A percentile compares a stretch with the other conserved stretches of the same genome.
phyloP scores from a whole-genome alignment of 2,888 invertebrate species.

The Octodonta nipae region DNA sequence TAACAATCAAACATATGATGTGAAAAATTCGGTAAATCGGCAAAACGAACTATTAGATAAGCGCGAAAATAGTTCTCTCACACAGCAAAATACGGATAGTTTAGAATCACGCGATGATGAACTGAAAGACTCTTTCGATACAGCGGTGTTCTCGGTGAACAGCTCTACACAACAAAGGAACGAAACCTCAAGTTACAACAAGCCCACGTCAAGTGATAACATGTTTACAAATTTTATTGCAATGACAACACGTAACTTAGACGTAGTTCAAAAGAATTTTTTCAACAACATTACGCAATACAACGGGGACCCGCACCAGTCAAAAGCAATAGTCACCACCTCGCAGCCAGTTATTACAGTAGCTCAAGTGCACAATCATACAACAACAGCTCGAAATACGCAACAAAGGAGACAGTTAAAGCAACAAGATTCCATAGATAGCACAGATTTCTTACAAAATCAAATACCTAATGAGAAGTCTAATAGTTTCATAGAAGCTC shows the following conservation, averaged over 20 bases:
- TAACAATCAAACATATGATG: slow-evolving; percentile 14
- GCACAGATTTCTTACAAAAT: slow-evolving; percentile 10
- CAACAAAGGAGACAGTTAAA: slow-evolving; percentile 31
- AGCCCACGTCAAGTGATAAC: slow-evolving; percentile 14
- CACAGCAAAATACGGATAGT: slow-evolving; percentile 39
- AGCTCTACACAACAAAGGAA: slow-evolving; percentile 32
- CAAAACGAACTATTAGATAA: slow-evolving; percentile 20
- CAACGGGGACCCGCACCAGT: slow-evolving; percentile 14
- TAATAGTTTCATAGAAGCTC: slow-evolving; percentile 10
- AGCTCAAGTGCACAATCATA: slow-evolving; percentile 22
- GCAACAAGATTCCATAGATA: slow-evolving; percentile 38
- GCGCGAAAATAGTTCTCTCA: slow-evolving; percentile 27
- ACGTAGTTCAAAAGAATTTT: slow-evolving; percentile 14
- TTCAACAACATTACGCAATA: slow-evolving; percentile 12
- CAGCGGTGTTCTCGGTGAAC: slow-evolving; percentile 38
- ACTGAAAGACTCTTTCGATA: slow-evolving; percentile 43
- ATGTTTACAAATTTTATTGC: slow-evolving; percentile 5
- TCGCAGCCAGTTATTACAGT: slow-evolving; percentile 25
- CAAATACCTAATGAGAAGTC: slow-evolving; percentile 7
- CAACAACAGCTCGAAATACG: slow-evolving; percentile 5
- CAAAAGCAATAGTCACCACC: slow-evolving; percentile 26
- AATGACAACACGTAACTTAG: slow-evolving; percentile 15
- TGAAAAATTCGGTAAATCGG: slow-evolving; percentile 2
- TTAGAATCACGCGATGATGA: slow-evolving; percentile 44
- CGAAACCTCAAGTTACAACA: slow-evolving; percentile 19